phyloP scores from a whole-genome alignment of 2,888 invertebrate species.

The Parnassius glacialis region DNA sequence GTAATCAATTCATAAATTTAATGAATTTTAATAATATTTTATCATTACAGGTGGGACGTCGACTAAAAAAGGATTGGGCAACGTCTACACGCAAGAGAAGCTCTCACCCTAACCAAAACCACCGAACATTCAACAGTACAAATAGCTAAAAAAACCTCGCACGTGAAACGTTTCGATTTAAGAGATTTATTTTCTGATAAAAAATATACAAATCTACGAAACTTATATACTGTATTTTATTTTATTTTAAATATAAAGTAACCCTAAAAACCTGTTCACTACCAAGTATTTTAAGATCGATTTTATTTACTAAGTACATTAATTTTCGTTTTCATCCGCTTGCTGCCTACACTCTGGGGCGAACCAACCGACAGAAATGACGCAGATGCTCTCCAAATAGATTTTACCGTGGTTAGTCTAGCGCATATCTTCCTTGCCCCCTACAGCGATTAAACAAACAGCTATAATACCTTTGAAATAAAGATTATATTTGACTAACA shows the following conservation, averaged over 20 bases:
- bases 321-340: constrained; percentile 25
- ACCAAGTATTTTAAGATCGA: too few relatives aligned
- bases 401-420: constrained; percentile 53
- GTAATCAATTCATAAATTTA: background rate
- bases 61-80: constrained; percentile 63
- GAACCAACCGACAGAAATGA: constrained; percentile 38
- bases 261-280: too few relatives aligned
- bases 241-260: too few relatives aligned
- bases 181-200: constrained; percentile 35
- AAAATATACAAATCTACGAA: constrained; percentile 30
- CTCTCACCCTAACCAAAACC: constrained; percentile 51
- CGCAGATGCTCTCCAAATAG: constrained; percentile 63
- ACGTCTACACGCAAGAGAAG: constrained; percentile 76
- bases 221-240: background rate
- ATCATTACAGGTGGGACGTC: constrained; percentile 64
- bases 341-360: constrained; percentile 40
- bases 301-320: background rate
- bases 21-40: constrained; percentile 19
- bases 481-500: constrained; percentile 35
- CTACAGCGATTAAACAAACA: constrained; percentile 33
- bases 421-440: constrained; percentile 29
- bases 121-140: constrained; percentile 54
- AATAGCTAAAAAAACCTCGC: constrained; percentile 58
- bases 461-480: constrained; percentile 39
- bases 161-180: constrained; percentile 38